These are phyloP conservation scores for Mactra quadrangularis DNA, from an alignment of 1,140 invertebrate species.

Conservation along the genomic window DNA sequence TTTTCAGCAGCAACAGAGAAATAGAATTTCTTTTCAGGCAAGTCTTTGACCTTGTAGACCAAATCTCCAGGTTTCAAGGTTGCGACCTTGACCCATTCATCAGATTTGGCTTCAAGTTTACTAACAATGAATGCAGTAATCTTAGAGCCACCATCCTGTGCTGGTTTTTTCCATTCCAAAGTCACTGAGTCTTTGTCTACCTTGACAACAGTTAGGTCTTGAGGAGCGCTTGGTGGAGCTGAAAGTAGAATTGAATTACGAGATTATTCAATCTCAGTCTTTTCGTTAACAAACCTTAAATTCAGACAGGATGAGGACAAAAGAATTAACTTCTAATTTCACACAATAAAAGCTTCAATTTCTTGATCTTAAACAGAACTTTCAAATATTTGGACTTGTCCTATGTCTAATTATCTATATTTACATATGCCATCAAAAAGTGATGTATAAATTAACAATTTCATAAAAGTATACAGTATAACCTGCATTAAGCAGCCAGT, in stretches of 20 bases:
- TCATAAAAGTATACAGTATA: too few species aligned
- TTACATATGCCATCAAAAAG: too few species aligned
- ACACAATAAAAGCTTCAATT: too few species aligned
- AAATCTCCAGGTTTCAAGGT: slow-evolving; percentile 70
- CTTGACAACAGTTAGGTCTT: slow-evolving; percentile 95
- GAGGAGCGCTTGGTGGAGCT: slow-evolving; percentile 97
- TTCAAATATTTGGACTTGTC: too few species aligned
- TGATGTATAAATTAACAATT: too few species aligned
- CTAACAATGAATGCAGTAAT: slow-evolving; percentile 85
- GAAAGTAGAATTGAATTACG: slow-evolving; percentile 51
- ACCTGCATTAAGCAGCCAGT: too few species aligned
- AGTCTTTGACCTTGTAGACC: slow-evolving; percentile 93
- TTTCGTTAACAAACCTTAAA: not conserved
- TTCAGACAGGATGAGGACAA: not conserved
- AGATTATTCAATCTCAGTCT: not conserved
- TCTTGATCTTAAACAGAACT: too few species aligned
- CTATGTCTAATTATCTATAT: too few species aligned
- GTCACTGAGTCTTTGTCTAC: slow-evolving; percentile 97
- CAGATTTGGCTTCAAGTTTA: slow-evolving; percentile 76
- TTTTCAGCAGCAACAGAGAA: slow-evolving; percentile 98
- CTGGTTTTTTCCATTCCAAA: slow-evolving; percentile 95
- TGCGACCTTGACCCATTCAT: slow-evolving; percentile 71
- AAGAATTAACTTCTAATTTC: not conserved
- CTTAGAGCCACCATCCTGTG: slow-evolving; percentile 95
- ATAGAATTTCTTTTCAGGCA: slow-evolving; percentile 95